Evolutionary conservation across 2,797 vertebrate species (phyloP).

Genomic region (Neostethus bicornis): DNA sequence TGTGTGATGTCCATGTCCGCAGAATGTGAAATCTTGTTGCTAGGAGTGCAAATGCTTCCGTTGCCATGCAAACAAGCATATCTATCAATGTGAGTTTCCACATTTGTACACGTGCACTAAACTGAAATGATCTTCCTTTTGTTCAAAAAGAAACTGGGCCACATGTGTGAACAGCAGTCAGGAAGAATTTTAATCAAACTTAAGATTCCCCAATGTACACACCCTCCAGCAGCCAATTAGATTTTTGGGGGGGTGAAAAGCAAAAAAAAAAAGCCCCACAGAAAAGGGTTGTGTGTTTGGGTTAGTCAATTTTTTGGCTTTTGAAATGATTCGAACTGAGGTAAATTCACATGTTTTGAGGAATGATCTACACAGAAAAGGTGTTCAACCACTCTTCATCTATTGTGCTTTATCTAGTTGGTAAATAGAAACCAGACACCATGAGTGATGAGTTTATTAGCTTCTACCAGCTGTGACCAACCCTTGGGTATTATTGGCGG

Average conservation of each 20-base stretch:
- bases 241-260: constrained; percentile 23
- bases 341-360: constrained; percentile 4
- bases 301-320: constrained; percentile 13
- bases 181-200: constrained; percentile 71
- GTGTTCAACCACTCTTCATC: constrained; percentile 25
- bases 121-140: constrained; percentile 32
- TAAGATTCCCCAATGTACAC: constrained; percentile 54
- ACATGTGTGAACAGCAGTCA: constrained; percentile 65
- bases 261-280: too few species aligned
- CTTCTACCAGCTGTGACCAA: constrained; percentile 78
- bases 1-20: background rate
- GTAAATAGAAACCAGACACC: constrained; percentile 62
- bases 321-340: constrained; percentile 1
- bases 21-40: background rate
- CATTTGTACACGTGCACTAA: background rate
- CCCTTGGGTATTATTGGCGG: constrained; percentile 65
- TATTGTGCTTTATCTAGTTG: constrained; percentile 50
- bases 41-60: background rate
- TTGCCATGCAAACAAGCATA: constrained; percentile 1
- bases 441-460: constrained; percentile 82
- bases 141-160: constrained; percentile 62
- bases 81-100: constrained; percentile 2
- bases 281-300: too few species aligned
- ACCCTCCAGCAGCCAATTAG: constrained; percentile 52
- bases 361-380: constrained; percentile 16